Base-by-base conservation (phyloP, 2,888 invertebrate species). In the Tupiocoris notatus region DNA sequence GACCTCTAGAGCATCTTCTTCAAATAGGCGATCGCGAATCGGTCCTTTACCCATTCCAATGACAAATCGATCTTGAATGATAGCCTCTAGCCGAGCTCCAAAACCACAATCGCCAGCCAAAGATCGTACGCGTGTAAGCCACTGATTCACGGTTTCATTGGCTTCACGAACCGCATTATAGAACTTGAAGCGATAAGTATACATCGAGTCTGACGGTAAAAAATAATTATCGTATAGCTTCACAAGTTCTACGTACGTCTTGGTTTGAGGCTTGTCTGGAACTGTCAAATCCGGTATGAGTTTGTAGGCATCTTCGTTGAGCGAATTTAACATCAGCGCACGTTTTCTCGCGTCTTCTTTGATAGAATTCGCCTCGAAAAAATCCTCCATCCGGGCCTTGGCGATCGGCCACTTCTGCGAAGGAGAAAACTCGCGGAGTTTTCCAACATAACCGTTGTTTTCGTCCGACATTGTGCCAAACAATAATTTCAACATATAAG, bases 31-130 rank as follows among this genome's bases (percentile, higher is more conserved):
- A n/a, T 65, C 24, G 3, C 65, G 23, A 23, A 65, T 65, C 18
- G 20, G 65, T 2, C 65, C 65, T 65, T 65, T 65, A n/a, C 24
- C 24, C 9, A 65, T 23, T 24, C 65, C 65, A 16, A 65, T 23
- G 7, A 65, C 65, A n/a, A 65, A 65, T 6, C 24, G 23, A 17
- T 65, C 65, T 39, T 25, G 9, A 24, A 65, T 25, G 25, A 25
- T 9, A 23, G 65, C 65, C 2, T 65, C 17, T 39, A 65, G 17
- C 2, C 17, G 2, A 3, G 65, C 18, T 7, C 24, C 65, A 24
- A 65, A 65, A 25, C 6, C 7, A 65, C 65, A 65, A 65, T 65
- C 65, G 16, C 25, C 65, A 16, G 65, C 65, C 65, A 65, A 65
- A 1, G 65, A 65, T 3, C 65, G 23, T 24, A 65, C 24, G 7